These are phyloP conservation scores for Drosophila obscura DNA, from an alignment of 1,140 invertebrate species.

Conservation along the genomic window DNA sequence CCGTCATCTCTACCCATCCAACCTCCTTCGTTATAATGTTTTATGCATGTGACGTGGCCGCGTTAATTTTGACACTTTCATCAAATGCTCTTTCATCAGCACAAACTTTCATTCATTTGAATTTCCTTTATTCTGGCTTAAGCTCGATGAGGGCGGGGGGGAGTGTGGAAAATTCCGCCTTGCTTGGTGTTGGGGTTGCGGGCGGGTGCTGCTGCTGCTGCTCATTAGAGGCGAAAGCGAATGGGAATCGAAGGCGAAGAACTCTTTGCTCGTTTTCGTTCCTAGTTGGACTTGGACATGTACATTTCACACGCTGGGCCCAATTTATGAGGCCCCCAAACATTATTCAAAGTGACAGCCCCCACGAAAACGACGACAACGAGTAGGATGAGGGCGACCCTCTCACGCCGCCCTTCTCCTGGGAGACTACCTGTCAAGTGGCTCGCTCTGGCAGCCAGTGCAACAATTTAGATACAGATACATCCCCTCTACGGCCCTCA, in stretches of 20 bases:
- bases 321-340: slow-evolving; percentile 65
- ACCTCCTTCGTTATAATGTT: slow-evolving; percentile 33
- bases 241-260: slow-evolving; percentile 11
- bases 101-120: slow-evolving; percentile 28
- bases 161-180: slow-evolving; percentile 55
- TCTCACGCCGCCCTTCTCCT: slow-evolving; percentile 17
- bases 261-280: background rate
- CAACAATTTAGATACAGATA: slow-evolving; percentile 50
- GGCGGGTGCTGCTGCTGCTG: slow-evolving; percentile 25
- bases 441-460: slow-evolving; percentile 28
- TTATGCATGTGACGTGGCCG: slow-evolving; percentile 50
- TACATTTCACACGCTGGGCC: slow-evolving; percentile 50
- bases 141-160: slow-evolving; percentile 7
- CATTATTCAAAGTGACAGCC: slow-evolving; percentile 77
- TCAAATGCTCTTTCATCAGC: slow-evolving; percentile 57
- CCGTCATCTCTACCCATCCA: background rate
- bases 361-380: background rate
- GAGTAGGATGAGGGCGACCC: background rate
- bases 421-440: slow-evolving; percentile 66
- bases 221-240: slow-evolving; percentile 56
- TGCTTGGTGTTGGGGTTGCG: background rate
- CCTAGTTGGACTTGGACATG: slow-evolving; percentile 27
- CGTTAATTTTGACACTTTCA: slow-evolving; percentile 59
- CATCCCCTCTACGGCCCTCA: background rate
- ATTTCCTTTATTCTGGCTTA: slow-evolving; percentile 1